phyloP scores from a whole-genome alignment of 2,113 vertebrate genomes.

The Lota lota region DNA sequence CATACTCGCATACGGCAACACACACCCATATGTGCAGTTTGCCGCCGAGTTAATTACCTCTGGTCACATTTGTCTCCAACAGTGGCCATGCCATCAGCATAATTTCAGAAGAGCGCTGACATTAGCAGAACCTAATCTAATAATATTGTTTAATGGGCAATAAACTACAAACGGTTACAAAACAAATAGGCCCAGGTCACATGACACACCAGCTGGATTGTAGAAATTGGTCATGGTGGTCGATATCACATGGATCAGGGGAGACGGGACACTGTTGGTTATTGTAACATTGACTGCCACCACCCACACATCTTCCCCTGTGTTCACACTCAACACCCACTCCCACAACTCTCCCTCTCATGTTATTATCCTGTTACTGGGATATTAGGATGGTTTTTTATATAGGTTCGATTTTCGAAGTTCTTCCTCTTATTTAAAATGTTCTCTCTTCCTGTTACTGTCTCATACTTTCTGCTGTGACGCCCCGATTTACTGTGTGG shows the following conservation, averaged over 20 bases:
- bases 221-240: conserved; percentile 8
- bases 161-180: conserved; percentile 52
- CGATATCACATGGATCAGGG: not conserved
- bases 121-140: conserved; percentile 43
- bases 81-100: conserved; percentile 45
- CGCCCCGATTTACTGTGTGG: no score
- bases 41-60: conserved; percentile 38
- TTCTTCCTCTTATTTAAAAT: no score
- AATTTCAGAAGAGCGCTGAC: conserved; percentile 54
- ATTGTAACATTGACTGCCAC: no score
- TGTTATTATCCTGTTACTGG: no score
- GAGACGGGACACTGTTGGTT: no score
- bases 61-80: conserved; percentile 41
- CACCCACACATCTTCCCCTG: no score
- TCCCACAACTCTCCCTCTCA: no score
- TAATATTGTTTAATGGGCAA: conserved; percentile 57
- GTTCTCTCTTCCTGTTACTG: no score
- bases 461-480: no score
- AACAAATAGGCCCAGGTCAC: conserved; percentile 38
- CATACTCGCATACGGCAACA: not conserved
- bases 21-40: not conserved
- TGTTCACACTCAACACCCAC: no score
- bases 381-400: no score
- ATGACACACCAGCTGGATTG: conserved; percentile 42
- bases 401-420: no score